Evolutionary conservation across 2,797 vertebrate species (phyloP), one percentile per base, ranked within the genome.

Genomic region (Tenualosa thibaudeaui): DNA sequence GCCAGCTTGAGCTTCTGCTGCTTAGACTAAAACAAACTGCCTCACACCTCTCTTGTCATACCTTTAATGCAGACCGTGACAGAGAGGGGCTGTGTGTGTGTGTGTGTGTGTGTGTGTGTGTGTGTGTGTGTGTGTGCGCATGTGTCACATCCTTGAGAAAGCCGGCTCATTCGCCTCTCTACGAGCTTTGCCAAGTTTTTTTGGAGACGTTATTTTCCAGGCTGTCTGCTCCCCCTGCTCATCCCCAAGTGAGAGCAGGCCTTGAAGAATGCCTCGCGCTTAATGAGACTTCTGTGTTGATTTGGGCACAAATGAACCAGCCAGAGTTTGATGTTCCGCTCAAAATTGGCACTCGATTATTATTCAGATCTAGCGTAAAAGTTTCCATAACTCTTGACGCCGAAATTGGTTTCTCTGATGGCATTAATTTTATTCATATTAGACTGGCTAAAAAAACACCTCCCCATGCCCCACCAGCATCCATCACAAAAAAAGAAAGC

Each of bases 281-380:
- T 90, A 89, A 90, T 89, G 89, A 88, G 88, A 88, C 86, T 86
- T 89, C 88, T 87, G 83, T 89, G 89, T 89, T 89, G 87, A 89
- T 91, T 90, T 89, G 86, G 88, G 83, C 89, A 89, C 89, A 90
- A 89, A 91, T 89, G 86, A 90, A 89, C 88, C 89, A 88, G 54
- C 60, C 83, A 82, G 86, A 87, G 89, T 85, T 89, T 91, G 90
- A 90, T 89, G 88, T 90, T 87, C 88, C 89, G 88, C 87, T 90
- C 89, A 90, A 88, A 84, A 82, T 71, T 81, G 87, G 87, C 87
- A 87, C 88, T 87, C 86, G 86, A 89, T 89, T 88, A 87, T 89
- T 89, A 85, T 91, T 90, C 87, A 88, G 89, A 90, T 89, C 87
- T 87, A 88, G 87, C 83, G 84, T 87, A 85, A 86, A 88, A 87